Conservation (phyloP, 2,113 vertebrate species). For the Antennarius striatus region DNA sequence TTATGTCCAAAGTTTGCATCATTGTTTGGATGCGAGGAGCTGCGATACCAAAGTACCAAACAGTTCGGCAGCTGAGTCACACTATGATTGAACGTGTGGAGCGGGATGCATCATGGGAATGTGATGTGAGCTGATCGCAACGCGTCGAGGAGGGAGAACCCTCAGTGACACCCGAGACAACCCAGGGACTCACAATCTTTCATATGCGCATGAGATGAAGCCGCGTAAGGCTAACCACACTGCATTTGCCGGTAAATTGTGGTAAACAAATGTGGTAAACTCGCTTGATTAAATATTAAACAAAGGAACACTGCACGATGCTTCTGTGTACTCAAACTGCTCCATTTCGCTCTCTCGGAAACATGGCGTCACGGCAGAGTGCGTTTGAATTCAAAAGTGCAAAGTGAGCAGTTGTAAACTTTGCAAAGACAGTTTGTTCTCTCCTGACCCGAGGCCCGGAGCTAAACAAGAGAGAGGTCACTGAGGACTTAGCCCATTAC, state of each 20-base stretch:
- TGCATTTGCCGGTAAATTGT: conserved; percentile 67
- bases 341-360: conserved; percentile 48
- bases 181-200: conserved; percentile 31
- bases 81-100: conserved; percentile 21
- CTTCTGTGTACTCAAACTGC: conserved; percentile 35
- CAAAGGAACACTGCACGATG: conserved; percentile 52
- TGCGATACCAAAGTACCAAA: conserved; percentile 37
- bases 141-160: conserved; percentile 61
- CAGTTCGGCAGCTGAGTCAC: conserved; percentile 29
- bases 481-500: conserved; percentile 63
- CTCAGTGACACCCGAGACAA: conserved; percentile 61
- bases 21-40: conserved; percentile 57
- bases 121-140: neutral
- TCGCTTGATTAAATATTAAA: conserved; percentile 73
- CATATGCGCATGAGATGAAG: conserved; percentile 28
- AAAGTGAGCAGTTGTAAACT: conserved; percentile 70
- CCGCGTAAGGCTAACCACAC: conserved; percentile 64
- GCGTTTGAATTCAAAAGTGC: conserved; percentile 57
- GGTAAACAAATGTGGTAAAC: conserved; percentile 72
- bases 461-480: conserved; percentile 71
- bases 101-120: conserved; percentile 35
- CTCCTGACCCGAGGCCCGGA: conserved; percentile 72
- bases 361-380: conserved; percentile 36
- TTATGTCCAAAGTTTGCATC: conserved; percentile 73
- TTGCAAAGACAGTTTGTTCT: conserved; percentile 74